A percentile compares a stretch with the other conserved stretches of the same genome.
Evolutionary conservation across 2,888 invertebrate species (phyloP).

Genomic region (Nephrotoma guestfalica): DNA sequence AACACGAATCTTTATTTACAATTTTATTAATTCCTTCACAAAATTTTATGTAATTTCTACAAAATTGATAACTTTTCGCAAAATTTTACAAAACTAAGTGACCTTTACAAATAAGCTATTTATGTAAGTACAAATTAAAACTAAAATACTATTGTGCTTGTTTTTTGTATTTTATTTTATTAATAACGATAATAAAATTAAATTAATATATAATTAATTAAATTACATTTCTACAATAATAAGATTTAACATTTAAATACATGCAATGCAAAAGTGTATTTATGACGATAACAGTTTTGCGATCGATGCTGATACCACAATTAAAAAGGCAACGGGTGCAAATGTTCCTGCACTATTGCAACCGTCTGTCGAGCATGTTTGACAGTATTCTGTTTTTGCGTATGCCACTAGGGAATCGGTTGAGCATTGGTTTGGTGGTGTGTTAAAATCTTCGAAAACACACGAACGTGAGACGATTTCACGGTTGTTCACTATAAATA

Average conservation of each 20-base stretch:
- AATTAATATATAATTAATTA: neutral
- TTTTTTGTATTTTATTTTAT: neutral
- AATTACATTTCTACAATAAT: neutral
- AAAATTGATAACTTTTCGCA: neutral
- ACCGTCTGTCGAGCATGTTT: slow-evolving; percentile 30
- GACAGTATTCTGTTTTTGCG: slow-evolving; percentile 29
- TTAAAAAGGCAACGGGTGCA: slow-evolving; percentile 19
- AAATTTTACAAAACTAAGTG: neutral
- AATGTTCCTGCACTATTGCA: slow-evolving; percentile 25
- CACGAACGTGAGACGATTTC: slow-evolving; percentile 30
- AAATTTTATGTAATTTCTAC: neutral
- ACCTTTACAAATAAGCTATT: neutral
- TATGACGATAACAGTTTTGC: slow-evolving; percentile 10
- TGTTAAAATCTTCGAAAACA: slow-evolving; percentile 29
- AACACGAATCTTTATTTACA: neutral
- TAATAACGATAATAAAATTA: neutral
- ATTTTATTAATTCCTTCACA: neutral
- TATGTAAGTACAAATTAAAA: neutral
- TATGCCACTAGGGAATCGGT: slow-evolving; percentile 29
- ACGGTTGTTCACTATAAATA: slow-evolving; percentile 29
- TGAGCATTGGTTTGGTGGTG: slow-evolving; percentile 27
- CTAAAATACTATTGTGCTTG: neutral
- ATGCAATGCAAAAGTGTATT: neutral
- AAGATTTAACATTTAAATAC: neutral
- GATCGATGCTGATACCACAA: slow-evolving; percentile 13